Evolutionary conservation across 2,888 invertebrate species (phyloP).

Genomic region (Neoascia interrupta): DNA sequence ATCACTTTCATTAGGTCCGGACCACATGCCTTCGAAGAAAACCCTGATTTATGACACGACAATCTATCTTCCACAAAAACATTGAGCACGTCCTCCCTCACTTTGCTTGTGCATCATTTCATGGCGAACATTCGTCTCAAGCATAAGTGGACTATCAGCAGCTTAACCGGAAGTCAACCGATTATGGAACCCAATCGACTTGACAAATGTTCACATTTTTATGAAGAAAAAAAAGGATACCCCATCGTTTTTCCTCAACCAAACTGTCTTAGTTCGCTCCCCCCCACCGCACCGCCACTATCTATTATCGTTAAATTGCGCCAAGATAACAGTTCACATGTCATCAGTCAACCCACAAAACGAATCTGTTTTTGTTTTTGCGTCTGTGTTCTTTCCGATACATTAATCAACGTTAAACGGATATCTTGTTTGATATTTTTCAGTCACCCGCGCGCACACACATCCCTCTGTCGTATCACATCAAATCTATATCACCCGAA

Average conservation of each 20-base stretch:
- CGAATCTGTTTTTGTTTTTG: background rate
- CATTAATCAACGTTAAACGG: conserved; percentile 57
- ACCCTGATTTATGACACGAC: no score
- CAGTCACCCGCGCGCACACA: background rate
- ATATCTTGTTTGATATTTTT: conserved; percentile 41
- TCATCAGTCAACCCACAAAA: conserved; percentile 5
- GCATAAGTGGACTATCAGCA: conserved; percentile 35
- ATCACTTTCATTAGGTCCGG: no score
- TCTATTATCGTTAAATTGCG: conserved; percentile 19
- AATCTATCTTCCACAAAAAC: no score
- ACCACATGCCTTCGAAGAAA: no score
- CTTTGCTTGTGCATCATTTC: background rate
- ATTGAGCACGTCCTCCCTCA: background rate
- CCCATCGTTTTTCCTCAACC: no score
- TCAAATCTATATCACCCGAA: conserved; percentile 31
- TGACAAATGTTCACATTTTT: no score
- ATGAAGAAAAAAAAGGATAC: no score
- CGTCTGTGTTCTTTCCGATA: conserved; percentile 6
- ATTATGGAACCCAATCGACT: conserved; percentile 43
- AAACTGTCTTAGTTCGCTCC: conserved; percentile 9
- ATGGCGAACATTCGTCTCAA: conserved; percentile 4
- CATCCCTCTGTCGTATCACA: no score
- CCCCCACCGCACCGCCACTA: background rate
- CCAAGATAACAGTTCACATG: conserved; percentile 15
- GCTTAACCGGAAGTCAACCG: conserved; percentile 27